Evolutionary conservation across 2,888 invertebrate genomes (phyloP), one percentile per base, ranked within the genome.

Genomic region (Masnerella sp.): DNA sequence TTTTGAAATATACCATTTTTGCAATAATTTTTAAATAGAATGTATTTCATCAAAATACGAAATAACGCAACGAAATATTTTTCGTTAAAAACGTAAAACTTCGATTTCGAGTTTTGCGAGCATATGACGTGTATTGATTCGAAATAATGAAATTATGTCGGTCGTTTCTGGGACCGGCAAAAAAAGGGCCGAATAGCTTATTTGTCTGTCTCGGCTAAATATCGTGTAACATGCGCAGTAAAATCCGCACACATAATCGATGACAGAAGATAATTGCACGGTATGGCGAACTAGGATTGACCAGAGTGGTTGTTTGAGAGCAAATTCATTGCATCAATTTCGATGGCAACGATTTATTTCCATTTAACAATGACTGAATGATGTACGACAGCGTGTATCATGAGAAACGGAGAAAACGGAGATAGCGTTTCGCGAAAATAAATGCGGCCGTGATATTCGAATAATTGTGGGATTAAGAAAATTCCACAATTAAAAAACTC

Each of bases 231-330:
- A 52, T 69, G 61, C 68, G 59, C 68, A 59, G 58, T 68, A 68
- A 68, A 68, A 68, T 68, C 68, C 38, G 59, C 58, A 59, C 68
- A 51, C 42, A 68, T 68, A 68, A 68, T 68, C 59, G 59, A 68
- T 59, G 68, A 68, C 59, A 68, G 59, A 45, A 43, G 68, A 68
- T 69, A 61, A 69, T 69, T 69, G 52, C 61, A 69, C 30, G 47
- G 45, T 22, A 52, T 47, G 38, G 68, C 47, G 47, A 54, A 54
- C 43, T 61, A 61, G 45, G 59, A 69, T 69, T 69, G 59, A 54
- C 59, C 52, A 43, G 43, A 68, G 36, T 34, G 59, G 49, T 68
- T 52, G 51, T 68, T 67, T 52, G 52, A 52, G 59, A 59, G 59
- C 43, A 68, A 58, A 43, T 59, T 59, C 51, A 68, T 58, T 49